Percentiles rank a stretch among this genome's conserved stretches.
Evolutionary conservation across 2,797 vertebrate species (phyloP).

Genomic region (Squalus acanthias): DNA sequence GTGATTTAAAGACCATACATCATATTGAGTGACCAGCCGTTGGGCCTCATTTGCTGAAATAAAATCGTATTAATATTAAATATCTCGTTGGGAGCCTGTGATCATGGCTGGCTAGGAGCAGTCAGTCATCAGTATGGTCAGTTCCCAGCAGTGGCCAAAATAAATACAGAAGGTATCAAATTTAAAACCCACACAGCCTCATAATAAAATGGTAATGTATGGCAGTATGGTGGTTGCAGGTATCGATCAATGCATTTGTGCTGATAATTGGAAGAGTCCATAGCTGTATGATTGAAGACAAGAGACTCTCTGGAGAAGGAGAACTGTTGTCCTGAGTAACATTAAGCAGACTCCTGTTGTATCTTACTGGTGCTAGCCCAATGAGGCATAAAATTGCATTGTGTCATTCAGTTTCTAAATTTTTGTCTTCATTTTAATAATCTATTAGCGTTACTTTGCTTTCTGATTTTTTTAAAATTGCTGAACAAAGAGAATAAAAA

Average conservation of each 20-base stretch:
- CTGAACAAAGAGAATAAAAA: conserved; percentile 78
- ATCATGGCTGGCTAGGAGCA: not conserved
- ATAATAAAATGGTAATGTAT: conserved; percentile 45
- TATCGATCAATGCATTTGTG: conserved; percentile 50
- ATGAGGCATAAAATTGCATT: conserved; percentile 90
- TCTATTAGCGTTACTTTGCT: conserved; percentile 84
- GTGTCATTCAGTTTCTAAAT: conserved; percentile 88
- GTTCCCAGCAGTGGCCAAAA: conserved; percentile 51
- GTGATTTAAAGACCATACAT: conserved; percentile 48
- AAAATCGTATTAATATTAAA: conserved; percentile 57
- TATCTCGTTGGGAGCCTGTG: conserved; percentile 40
- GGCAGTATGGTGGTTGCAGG: conserved; percentile 45
- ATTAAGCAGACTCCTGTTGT: conserved; percentile 63
- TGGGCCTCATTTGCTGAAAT: conserved; percentile 49
- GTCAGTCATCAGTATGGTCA: not conserved
- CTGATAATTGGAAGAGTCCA: conserved; percentile 68
- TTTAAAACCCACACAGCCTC: conserved; percentile 48
- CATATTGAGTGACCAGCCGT: conserved; percentile 44
- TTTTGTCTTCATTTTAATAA: conserved; percentile 93
- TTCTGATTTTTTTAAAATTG: conserved; percentile 66
- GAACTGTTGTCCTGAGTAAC: conserved; percentile 61
- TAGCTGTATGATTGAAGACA: conserved; percentile 65
- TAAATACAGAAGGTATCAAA: conserved; percentile 45
- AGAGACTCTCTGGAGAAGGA: conserved; percentile 62
- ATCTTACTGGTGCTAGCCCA: conserved; percentile 73